Conservation (phyloP, 2,797 vertebrate species). For the Vireo griseus region DNA sequence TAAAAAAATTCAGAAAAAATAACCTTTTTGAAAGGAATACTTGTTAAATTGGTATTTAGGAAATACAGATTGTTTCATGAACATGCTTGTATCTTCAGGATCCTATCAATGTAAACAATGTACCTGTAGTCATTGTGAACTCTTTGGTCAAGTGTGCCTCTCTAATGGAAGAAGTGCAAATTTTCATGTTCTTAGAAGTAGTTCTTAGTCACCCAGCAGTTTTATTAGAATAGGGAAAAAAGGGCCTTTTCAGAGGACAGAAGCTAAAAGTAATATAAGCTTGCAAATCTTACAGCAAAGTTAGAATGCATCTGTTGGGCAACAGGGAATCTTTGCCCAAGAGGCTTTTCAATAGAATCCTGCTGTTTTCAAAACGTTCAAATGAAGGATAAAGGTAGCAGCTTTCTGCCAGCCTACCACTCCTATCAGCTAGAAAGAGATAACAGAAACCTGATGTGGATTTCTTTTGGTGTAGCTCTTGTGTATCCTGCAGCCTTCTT, state of each 20-base stretch:
- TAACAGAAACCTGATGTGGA: not conserved
- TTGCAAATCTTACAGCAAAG: not conserved
- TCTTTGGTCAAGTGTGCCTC: not conserved
- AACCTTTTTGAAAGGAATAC: not conserved
- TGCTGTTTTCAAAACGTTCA: not conserved
- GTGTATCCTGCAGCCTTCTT: not conserved
- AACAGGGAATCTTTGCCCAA: not conserved
- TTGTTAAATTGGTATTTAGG: not conserved
- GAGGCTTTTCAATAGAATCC: not conserved
- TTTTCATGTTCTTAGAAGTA: not conserved
- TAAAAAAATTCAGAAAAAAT: not conserved
- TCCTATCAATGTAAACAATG: not conserved
- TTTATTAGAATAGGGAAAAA: not conserved
- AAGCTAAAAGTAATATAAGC: not conserved
- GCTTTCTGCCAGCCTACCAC: not conserved
- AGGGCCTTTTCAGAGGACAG: not conserved
- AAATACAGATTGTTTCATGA: not conserved
- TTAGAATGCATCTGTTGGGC: not conserved
- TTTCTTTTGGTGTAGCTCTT: not conserved
- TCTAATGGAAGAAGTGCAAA: not conserved
- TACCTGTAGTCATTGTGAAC: not conserved
- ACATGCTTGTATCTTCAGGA: not conserved
- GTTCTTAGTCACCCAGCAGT: not conserved
- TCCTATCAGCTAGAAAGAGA: not conserved
- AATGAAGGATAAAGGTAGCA: not conserved